A percentile compares a stretch with the other conserved stretches of the same genome.
Conservation (phyloP, 64 coral and sea anemone genomes). For the Hydrozoanthus tunicans region DNA sequence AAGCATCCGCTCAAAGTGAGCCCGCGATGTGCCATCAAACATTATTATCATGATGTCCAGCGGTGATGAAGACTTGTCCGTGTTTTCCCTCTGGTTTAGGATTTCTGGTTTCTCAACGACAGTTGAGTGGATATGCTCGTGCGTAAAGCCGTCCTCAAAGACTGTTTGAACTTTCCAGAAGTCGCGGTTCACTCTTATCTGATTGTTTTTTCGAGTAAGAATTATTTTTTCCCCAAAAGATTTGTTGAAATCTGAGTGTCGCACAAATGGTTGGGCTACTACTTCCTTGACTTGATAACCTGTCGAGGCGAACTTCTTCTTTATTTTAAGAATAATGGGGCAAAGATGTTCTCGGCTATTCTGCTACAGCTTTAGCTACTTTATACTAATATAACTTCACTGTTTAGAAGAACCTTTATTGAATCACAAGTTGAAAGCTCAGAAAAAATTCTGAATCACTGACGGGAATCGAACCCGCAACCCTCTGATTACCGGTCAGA, state of each 20-base stretch:
- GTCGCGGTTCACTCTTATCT: background rate
- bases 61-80: background rate
- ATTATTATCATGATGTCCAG: conserved; percentile 29
- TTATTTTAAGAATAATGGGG: no score
- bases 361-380: no score
- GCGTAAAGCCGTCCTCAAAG: background rate
- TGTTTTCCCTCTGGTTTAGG: background rate
- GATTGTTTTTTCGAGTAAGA: conserved; percentile 14
- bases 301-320: background rate
- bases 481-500: no score
- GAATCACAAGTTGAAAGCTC: no score
- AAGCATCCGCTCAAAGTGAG: conserved; percentile 30
- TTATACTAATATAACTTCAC: no score
- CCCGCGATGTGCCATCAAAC: conserved; percentile 32
- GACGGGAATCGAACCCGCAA: no score
- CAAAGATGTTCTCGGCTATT: no score
- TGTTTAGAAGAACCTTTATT: no score
- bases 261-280: background rate
- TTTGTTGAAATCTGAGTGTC: background rate
- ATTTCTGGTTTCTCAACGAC: conserved; percentile 36
- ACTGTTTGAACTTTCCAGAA: conserved; percentile 5
- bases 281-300: background rate
- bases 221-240: conserved; percentile 19
- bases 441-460: no score
- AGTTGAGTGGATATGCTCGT: conserved; percentile 18